A percentile compares a stretch with the other conserved stretches of the same genome.
Evolutionary conservation across 37 sponge, comb jelly and placozoan species (phyloP).

Genomic region (Cliona cf. orientalis): DNA sequence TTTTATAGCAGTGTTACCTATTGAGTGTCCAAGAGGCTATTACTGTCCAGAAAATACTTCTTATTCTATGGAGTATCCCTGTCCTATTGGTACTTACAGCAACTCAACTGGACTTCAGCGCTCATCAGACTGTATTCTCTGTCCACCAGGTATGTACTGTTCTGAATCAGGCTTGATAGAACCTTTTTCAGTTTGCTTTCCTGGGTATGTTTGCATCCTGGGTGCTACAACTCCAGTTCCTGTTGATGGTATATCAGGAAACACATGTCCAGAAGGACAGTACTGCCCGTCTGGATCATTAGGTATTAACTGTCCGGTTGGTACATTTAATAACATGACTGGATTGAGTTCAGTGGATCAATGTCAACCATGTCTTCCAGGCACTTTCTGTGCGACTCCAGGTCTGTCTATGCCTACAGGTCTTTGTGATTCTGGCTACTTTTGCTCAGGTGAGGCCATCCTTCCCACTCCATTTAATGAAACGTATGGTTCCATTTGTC

Average conservation of each 20-base stretch:
- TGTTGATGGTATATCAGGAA: background rate
- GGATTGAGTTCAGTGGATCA: background rate
- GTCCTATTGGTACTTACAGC: slow-evolving; percentile 12
- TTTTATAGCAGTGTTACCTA: background rate
- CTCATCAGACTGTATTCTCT: background rate
- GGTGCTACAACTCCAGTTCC: background rate
- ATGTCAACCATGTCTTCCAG: background rate
- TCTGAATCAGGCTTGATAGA: background rate
- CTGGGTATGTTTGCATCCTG: slow-evolving; percentile 1
- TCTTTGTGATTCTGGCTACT: background rate
- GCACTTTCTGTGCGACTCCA: background rate
- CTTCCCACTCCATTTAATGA: background rate
- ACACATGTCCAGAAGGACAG: background rate
- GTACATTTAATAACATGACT: background rate
- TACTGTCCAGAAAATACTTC: background rate
- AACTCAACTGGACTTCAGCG: background rate
- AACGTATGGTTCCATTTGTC: background rate
- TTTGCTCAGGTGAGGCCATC: background rate
- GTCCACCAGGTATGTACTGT: background rate
- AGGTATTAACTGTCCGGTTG: background rate
- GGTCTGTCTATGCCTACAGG: background rate
- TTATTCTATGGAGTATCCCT: background rate
- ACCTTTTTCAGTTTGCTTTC: background rate
- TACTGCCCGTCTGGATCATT: background rate
- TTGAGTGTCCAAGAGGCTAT: background rate